Conservation (phyloP, 2,113 vertebrate species). For the Thunnus thynnus region DNA sequence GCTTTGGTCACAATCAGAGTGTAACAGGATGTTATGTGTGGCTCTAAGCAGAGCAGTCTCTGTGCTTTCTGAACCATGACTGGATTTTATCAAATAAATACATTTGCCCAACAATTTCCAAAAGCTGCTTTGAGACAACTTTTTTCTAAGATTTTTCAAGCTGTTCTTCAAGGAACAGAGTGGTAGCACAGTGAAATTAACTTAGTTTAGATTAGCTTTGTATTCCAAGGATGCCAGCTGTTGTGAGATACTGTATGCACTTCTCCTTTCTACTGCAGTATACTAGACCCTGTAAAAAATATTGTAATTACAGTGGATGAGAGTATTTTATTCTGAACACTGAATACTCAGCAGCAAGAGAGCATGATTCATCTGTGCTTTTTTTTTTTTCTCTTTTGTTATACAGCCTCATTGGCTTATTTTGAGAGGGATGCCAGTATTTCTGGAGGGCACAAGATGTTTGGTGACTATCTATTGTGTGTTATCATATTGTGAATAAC, state of each 20-base stretch:
- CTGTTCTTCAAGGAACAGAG: no score
- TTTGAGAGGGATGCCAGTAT: slow-evolving; percentile 42
- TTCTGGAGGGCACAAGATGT: slow-evolving; percentile 45
- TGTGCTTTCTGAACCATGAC: no score
- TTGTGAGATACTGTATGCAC: neutral
- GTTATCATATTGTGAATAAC: slow-evolving; percentile 47
- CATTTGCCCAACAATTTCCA: no score
- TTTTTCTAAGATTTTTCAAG: no score
- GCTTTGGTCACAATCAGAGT: no score
- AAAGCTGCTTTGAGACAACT: no score
- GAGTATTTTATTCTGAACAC: slow-evolving; percentile 40
- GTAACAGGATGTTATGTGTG: no score
- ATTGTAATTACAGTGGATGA: slow-evolving; percentile 20
- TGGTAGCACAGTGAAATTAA: neutral
- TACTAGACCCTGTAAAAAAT: slow-evolving; percentile 3
- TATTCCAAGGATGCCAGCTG: neutral
- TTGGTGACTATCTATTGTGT: slow-evolving; percentile 52
- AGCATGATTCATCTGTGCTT: slow-evolving; percentile 42
- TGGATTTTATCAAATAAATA: no score
- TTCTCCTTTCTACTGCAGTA: slow-evolving; percentile 13
- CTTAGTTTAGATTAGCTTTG: neutral
- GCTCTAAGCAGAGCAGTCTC: no score
- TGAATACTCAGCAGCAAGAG: slow-evolving; percentile 23
- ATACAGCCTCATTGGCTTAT: slow-evolving; percentile 27
- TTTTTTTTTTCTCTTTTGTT: slow-evolving; percentile 44